Base-by-base conservation (phyloP, 2,888 invertebrate genomes). In the Athrips mouffetella region DNA sequence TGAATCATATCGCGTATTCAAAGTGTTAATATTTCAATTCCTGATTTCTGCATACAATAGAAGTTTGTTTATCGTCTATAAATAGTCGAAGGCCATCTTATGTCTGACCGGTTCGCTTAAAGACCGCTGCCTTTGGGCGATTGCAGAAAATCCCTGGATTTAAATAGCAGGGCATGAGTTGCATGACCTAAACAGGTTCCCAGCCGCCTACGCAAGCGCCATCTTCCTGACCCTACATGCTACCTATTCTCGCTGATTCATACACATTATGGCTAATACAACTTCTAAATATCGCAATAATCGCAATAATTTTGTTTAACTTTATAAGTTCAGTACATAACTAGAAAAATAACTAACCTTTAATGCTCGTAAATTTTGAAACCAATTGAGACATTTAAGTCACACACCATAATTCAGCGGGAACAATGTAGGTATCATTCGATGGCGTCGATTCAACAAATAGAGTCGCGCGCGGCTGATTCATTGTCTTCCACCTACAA, bases 111-210 rank as follows among this genome's bases (percentile, higher is more conserved):
- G 52, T 57, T 57, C 46, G 35, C 48, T 50, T 62, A 58, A 51
- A 51, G 59, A 55, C 56, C 53, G 57, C 54, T 59, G 53, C 62
- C 63, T 66, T 61, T 63, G 55, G 65, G 65, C 66, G 70, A 73
- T 73, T 77, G 75, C 79, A 77, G 72, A 72, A 73, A 71, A 70
- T 62, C 67, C 64, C 60, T 55, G 65, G 76, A 67, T 85, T 83
- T 80, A 80, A 83, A 84, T 84, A 83, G 79, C 78, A 70, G 65
- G 63, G 73, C 75, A 76, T 71, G 75, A 77, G 81, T 80, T 84
- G 79, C 74, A 79, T 80, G 80, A 81, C 81, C 80, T 73, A 79
- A 86, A 86, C 86, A 80, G 85, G 86, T 86, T 87, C 73, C 71
- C 64, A 56, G 61, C 63, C 68, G 71, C 85, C 84, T 74, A 84